Evolutionary conservation across 1,140 invertebrate species (phyloP), one percentile per base, ranked within the genome.

Genomic region (Globodera rostochiensis): DNA sequence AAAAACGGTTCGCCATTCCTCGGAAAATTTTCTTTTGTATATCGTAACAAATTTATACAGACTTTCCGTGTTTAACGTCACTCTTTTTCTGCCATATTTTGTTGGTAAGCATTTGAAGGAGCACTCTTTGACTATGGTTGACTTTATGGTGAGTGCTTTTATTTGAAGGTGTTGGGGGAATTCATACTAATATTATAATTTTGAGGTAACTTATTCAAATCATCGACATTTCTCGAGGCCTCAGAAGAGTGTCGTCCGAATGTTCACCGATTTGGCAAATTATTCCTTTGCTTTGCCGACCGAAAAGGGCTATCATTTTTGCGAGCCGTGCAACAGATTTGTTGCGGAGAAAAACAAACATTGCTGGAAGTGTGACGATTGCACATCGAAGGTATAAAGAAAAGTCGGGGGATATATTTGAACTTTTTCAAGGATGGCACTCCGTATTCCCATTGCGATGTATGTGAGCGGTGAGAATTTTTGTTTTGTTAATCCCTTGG

Each of bases 181-280:
- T 76, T 75, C n/a, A 36, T 75, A 4, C 67, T 74, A 5, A 15
- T 15, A 60, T 11, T 53, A n/a, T 84, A 25, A 67, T 21, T 67
- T 82, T 80, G 15, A 83, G 82, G 82, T 83, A 36, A 83, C 82
- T 36, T 83, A 83, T 77, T 69, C 50, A 45, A 83, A 83, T 80
- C 82, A 83, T 46, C 60, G 50, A 36, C 60, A 74, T n/a, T 83
- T 47, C 45, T 75, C 67, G 9, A 53, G 74, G 53, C n/a, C 70
- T 7, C n/a, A 84, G 7, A 75, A 77, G 47, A 77, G 80, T 45
- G 80, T 82, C 11, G 82, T 83, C 13, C 77, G 82, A 25, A 84
- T 83, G n/a, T 83, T 83, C 67, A 83, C 82, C n/a, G 82, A 83
- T 84, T 21, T 83, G 8, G 15, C 82, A 60, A 84, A 83, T 66